phyloP scores from a whole-genome alignment of 2,797 vertebrate species.

The Scleropages formosus region DNA sequence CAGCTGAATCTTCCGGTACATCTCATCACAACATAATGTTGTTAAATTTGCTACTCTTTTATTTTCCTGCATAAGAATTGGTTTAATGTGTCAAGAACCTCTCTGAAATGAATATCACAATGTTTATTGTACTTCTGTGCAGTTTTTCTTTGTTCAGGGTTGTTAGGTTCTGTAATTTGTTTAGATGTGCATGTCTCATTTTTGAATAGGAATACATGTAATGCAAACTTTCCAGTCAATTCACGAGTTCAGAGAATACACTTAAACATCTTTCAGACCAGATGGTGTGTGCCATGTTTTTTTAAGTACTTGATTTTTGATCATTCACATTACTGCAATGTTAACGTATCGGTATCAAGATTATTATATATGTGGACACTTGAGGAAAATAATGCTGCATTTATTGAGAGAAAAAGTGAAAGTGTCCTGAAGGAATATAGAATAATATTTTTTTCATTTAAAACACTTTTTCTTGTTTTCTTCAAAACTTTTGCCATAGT shows the following conservation, averaged over 20 bases:
- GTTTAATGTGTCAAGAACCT: conserved; percentile 5
- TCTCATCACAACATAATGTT: conserved; percentile 6
- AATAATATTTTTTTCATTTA: neutral
- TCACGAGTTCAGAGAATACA: too few species aligned
- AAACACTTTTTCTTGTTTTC: neutral
- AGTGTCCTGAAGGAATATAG: neutral
- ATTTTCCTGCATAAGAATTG: neutral
- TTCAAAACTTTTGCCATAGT: neutral
- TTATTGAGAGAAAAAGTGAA: neutral
- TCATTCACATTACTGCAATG: neutral
- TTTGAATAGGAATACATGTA: too few species aligned
- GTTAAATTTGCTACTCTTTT: conserved; percentile 17
- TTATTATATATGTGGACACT: neutral
- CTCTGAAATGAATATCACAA: too few species aligned
- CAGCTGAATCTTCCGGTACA: neutral
- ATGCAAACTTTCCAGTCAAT: too few species aligned
- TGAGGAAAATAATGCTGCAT: neutral
- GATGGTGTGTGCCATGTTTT: neutral
- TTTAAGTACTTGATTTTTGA: conserved; percentile 20
- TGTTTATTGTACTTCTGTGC: too few species aligned
- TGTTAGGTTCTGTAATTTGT: too few species aligned
- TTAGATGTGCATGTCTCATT: too few species aligned
- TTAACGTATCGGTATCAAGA: neutral
- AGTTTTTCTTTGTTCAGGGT: too few species aligned
- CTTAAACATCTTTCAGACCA: too few species aligned